phyloP scores from a whole-genome alignment of 2,888 invertebrate species.

The Zaprionus obscuricornis region DNA sequence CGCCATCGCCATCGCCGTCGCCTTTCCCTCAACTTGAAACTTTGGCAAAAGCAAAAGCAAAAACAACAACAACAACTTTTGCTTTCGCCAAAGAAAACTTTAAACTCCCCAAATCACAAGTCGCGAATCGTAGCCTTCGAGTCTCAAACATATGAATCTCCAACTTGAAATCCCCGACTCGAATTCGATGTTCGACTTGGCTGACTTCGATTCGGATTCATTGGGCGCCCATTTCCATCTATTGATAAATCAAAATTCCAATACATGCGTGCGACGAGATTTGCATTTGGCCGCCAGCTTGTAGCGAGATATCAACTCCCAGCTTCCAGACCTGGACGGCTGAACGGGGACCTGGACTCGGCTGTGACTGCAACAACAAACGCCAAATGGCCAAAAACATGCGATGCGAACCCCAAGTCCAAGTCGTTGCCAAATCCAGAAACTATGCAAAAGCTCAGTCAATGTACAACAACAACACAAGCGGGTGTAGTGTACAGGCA shows the following conservation, averaged over 20 bases:
- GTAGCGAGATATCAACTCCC: conserved; percentile 37
- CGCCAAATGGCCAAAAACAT: conserved; percentile 10
- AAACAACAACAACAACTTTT: conserved; percentile 66
- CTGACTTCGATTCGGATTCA: conserved; percentile 35
- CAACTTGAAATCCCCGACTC: conserved; percentile 4
- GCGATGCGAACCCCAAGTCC: conserved; percentile 41
- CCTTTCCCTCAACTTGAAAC: conserved; percentile 57
- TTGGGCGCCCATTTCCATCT: conserved; percentile 59
- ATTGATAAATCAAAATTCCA: conserved; percentile 77
- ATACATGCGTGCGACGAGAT: conserved; percentile 65
- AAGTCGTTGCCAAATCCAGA: too few species aligned
- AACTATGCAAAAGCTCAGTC: conserved; percentile 47
- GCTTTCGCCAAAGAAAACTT: conserved; percentile 63
- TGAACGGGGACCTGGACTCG: conserved; percentile 12
- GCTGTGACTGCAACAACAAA: not conserved
- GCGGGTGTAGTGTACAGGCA: too few species aligned
- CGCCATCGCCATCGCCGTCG: too few species aligned
- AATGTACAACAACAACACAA: conserved; percentile 37
- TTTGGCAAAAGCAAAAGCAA: conserved; percentile 1
- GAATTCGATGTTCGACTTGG: not conserved
- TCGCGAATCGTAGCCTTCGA: too few species aligned
- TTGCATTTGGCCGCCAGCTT: conserved; percentile 72
- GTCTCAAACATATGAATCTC: not conserved
- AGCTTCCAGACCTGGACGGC: too few species aligned
- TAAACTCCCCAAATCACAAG: too few species aligned